Evolutionary conservation across 2,888 invertebrate genomes (phyloP).

Genomic region (Drosophila peninsularis): DNA sequence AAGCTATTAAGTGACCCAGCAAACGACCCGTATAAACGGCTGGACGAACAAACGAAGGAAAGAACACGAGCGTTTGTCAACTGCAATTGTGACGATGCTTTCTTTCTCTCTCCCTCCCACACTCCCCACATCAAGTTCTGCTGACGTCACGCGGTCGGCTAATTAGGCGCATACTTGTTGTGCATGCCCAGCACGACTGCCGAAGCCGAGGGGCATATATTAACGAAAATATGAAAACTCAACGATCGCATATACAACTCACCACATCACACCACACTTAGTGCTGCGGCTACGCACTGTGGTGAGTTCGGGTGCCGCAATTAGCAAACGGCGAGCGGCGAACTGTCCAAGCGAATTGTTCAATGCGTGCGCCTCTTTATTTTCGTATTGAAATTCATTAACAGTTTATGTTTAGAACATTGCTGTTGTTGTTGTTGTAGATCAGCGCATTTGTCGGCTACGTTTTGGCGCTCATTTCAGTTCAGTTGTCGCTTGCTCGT

Average conservation of each 20-base stretch:
- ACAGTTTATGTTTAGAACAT: slow-evolving; percentile 78
- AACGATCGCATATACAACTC: slow-evolving; percentile 49
- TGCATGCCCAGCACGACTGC: slow-evolving; percentile 52
- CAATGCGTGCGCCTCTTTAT: slow-evolving; percentile 53
- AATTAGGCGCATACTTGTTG: slow-evolving; percentile 57
- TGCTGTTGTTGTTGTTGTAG: slow-evolving; percentile 15
- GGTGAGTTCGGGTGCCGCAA: slow-evolving; percentile 58
- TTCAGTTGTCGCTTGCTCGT: slow-evolving; percentile 38
- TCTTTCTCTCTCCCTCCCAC: slow-evolving; percentile 1
- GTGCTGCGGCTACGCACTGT: slow-evolving; percentile 43
- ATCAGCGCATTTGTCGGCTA: slow-evolving; percentile 28
- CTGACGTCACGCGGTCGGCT: slow-evolving; percentile 59
- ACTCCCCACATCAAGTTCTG: background rate
- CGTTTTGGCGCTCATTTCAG: slow-evolving; percentile 27
- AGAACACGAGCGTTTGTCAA: slow-evolving; percentile 16
- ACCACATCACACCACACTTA: slow-evolving; percentile 42
- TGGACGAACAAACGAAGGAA: slow-evolving; percentile 8
- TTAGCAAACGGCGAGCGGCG: slow-evolving; percentile 55
- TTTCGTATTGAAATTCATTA: slow-evolving; percentile 70
- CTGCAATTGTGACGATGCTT: slow-evolving; percentile 43
- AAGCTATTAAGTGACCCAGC: slow-evolving; percentile 69
- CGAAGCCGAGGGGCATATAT: slow-evolving; percentile 33
- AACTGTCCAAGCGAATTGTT: slow-evolving; percentile 57
- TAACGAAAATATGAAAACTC: slow-evolving; percentile 50
- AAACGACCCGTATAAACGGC: slow-evolving; percentile 32